Evolutionary conservation across 2,888 invertebrate genomes (phyloP), one percentile per base, ranked within the genome.

Genomic region (Leptura quadrifasciata): DNA sequence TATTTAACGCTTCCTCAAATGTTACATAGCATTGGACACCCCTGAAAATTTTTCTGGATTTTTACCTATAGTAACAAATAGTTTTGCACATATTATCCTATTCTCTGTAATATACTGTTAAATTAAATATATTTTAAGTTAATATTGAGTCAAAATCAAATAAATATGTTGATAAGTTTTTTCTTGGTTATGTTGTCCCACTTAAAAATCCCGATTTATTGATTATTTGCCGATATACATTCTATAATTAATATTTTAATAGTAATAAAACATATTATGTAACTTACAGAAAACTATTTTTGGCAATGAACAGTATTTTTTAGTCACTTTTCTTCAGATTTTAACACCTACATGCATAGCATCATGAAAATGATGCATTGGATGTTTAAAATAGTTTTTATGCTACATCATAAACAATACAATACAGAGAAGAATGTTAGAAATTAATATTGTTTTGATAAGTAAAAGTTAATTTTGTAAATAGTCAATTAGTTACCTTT

Each of bases 371-470:
- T 68, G 21, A 20, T 57, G 18, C 21, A 57, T 20, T 20, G 35
- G 55, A 21, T 68, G 39, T 77, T 75, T 77, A 69, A 65, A 72
- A 77, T 77, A 72, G 67, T 77, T 77, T 77, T 77, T 74, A 9
- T 72, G 54, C 72, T 72, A 77, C 77, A 77, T 77, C 74, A 77
- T 75, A 54, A n/a, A 39, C 31, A 31, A n/a, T 18, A 52, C 21
- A 15, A 61, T 69, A 24, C 76, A 74, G 70, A 67, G 67, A 31
- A 64, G 64, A 39, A 63, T 18, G 18, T n/a, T 24, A 58, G 52
- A 61, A 71, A 60, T 20, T 71, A n/a, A n/a, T 5, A 47, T 47
- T 47, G 47, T 47, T 39, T 47, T n/a, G 47, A 47, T 47, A n/a
- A 47, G 1, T 47, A 47, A 47, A 47, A 47, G n/a, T n/a, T n/a